Conservation (phyloP, 2,113 vertebrate species). For the Aix galericulata region DNA sequence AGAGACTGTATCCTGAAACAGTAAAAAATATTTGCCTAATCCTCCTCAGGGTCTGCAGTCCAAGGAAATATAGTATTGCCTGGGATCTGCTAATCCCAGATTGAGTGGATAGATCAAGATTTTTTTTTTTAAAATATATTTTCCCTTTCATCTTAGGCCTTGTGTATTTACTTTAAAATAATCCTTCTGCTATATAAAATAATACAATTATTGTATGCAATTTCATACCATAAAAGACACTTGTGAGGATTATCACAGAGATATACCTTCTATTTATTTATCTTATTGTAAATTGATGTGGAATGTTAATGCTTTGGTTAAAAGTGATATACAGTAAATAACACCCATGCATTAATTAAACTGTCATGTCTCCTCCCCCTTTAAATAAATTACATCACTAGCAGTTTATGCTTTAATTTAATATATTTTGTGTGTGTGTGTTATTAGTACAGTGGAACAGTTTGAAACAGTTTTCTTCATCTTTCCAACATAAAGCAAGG, state of each 20-base stretch:
- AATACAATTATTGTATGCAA: background rate
- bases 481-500: background rate
- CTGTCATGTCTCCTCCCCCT: background rate
- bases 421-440: background rate
- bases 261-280: background rate
- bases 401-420: background rate
- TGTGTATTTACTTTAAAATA: background rate
- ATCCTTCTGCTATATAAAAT: background rate
- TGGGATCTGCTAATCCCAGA: slow-evolving; percentile 12
- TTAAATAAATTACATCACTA: background rate
- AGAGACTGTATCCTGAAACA: slow-evolving; percentile 18
- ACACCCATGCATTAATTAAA: background rate
- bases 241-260: background rate
- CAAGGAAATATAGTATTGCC: slow-evolving; percentile 21
- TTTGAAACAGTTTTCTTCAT: background rate
- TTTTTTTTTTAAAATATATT: fast-evolving
- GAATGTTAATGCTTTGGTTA: background rate
- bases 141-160: background rate
- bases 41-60: slow-evolving; percentile 36
- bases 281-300: background rate
- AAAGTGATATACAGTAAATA: background rate
- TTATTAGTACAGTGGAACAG: background rate
- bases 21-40: slow-evolving; percentile 19
- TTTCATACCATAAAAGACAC: background rate
- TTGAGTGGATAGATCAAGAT: background rate